Evolutionary conservation across 92 coral and sea anemone species (phyloP).

Genomic region (Heliopora coerulea): DNA sequence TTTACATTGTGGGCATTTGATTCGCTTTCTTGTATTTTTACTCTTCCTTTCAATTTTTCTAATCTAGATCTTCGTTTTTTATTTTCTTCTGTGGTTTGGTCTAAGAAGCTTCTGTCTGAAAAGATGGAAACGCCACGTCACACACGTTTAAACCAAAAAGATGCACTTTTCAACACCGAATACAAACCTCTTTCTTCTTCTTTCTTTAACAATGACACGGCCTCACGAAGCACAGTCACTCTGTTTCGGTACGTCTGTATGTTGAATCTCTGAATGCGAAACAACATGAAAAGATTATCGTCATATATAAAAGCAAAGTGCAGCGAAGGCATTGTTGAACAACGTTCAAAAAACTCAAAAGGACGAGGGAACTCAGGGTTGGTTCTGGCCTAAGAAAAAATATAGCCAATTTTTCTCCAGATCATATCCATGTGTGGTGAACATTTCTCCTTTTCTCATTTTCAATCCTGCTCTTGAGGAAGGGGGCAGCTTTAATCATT

Average conservation of each 20-base stretch:
- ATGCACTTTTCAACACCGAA: not conserved
- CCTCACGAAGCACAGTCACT: conserved; percentile 11
- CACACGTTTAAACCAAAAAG: no score
- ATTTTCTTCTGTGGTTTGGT: conserved; percentile 33
- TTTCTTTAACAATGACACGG: conserved; percentile 23
- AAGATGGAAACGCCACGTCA: not conserved
- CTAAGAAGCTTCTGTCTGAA: conserved; percentile 12
- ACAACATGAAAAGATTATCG: no score
- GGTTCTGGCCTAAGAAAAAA: no score
- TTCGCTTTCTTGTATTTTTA: conserved; percentile 33
- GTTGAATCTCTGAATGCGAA: conserved; percentile 1
- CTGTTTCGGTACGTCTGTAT: conserved; percentile 23
- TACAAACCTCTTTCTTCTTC: conserved; percentile 3
- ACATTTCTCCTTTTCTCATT: no score
- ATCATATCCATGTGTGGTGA: no score
- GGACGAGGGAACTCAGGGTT: no score
- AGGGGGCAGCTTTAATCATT: no score
- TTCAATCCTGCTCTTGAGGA: no score
- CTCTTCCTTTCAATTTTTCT: conserved; percentile 24
- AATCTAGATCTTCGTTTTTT: conserved; percentile 43
- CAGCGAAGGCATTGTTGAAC: no score
- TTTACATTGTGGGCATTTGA: conserved; percentile 19
- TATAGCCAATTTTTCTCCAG: no score
- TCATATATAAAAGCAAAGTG: no score
- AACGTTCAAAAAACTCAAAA: no score